Percentiles rank a stretch among this genome's conserved stretches.
Conservation (phyloP, 2,797 vertebrate species). For the Chelon auratus region DNA sequence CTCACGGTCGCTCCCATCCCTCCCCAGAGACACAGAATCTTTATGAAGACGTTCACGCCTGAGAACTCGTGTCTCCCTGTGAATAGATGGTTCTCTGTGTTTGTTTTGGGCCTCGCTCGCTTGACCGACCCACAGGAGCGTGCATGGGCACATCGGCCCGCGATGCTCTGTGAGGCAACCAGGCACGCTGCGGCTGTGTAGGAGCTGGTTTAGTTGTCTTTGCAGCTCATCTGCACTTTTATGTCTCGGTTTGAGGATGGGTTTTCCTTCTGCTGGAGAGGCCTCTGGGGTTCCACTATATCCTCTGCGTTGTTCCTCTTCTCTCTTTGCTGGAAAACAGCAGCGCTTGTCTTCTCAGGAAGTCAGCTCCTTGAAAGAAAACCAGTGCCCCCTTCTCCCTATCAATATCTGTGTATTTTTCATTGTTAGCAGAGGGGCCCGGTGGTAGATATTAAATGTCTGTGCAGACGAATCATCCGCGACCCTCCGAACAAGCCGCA, state of each 20-base stretch:
- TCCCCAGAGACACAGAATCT: conserved; percentile 15
- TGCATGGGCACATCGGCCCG: conserved; percentile 55
- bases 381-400: conserved; percentile 43
- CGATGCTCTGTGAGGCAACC: conserved; percentile 33
- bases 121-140: conserved; percentile 25
- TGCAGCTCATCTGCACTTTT: conserved; percentile 68
- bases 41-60: conserved; percentile 19
- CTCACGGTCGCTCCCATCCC: conserved; percentile 8
- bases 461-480: conserved; percentile 59
- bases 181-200: conserved; percentile 48
- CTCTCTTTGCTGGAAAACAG: conserved; percentile 60
- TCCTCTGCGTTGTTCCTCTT: conserved; percentile 59
- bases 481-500: conserved; percentile 58
- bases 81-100: conserved; percentile 33
- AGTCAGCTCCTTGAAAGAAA: conserved; percentile 53
- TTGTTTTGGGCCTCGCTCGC: conserved; percentile 51
- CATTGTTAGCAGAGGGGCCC: conserved; percentile 48
- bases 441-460: conserved; percentile 70
- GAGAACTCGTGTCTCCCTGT: conserved; percentile 17
- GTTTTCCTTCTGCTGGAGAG: conserved; percentile 76
- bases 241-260: conserved; percentile 69
- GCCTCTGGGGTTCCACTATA: conserved; percentile 63
- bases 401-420: conserved; percentile 71
- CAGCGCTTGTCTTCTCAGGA: conserved; percentile 57
- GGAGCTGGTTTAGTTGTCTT: conserved; percentile 57